Conservation (phyloP, 2,113 vertebrate species). For the Dasypus novemcinctus region DNA sequence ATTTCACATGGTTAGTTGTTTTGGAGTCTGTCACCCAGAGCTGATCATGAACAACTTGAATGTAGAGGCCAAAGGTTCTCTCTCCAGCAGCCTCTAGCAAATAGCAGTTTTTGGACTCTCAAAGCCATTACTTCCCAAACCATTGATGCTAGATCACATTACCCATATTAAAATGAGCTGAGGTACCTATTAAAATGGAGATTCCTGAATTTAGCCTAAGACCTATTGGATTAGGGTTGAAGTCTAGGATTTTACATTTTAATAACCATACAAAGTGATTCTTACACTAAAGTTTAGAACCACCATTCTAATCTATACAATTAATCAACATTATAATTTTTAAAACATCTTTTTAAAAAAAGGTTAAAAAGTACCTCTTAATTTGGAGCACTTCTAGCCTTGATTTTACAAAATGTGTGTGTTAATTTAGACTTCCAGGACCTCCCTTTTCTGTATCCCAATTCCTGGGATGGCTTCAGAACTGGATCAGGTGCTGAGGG, state of each 20-base stretch:
- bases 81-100: neutral
- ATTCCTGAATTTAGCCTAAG: neutral
- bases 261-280: neutral
- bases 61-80: neutral
- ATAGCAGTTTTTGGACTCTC: neutral
- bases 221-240: neutral
- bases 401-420: neutral
- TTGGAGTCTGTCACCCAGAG: neutral
- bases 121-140: neutral
- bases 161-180: neutral
- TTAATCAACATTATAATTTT: neutral
- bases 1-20: neutral
- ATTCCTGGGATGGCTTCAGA: neutral
- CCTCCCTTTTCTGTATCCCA: neutral
- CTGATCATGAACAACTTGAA: neutral
- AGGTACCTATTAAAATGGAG: neutral
- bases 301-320: neutral
- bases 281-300: neutral
- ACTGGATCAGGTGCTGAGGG: neutral
- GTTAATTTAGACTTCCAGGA: neutral
- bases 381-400: neutral
- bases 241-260: neutral
- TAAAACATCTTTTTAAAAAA: neutral
- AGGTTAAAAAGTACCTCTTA: neutral
- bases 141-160: neutral